phyloP scores from a whole-genome alignment of 2,888 invertebrate genomes.

The Coremacera marginata region DNA sequence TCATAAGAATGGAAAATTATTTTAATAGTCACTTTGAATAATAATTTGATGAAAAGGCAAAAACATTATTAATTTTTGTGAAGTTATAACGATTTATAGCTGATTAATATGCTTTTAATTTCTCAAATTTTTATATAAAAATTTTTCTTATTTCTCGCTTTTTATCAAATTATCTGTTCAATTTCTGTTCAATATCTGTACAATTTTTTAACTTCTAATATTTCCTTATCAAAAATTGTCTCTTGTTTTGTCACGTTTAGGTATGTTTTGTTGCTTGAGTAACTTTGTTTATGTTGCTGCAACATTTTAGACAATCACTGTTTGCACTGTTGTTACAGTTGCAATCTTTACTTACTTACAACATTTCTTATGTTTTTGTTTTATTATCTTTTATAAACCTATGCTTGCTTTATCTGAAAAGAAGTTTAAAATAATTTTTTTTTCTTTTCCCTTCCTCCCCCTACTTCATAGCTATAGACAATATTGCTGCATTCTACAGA shows the following conservation, averaged over 20 bases:
- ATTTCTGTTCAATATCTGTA: no score
- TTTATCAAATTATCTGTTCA: no score
- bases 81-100: no score
- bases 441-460: not conserved
- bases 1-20: no score
- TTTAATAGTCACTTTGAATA: no score
- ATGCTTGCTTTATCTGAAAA: not conserved
- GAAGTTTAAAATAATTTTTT: not conserved
- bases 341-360: not conserved
- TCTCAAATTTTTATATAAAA: no score
- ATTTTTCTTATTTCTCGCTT: no score
- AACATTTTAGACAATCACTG: not conserved
- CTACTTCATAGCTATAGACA: not conserved
- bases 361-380: not conserved
- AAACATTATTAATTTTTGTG: no score
- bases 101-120: no score
- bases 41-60: no score
- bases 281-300: not conserved
- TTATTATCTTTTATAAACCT: not conserved
- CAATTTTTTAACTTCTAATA: not conserved
- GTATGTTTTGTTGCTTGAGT: not conserved
- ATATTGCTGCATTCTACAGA: not conserved
- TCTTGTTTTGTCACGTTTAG: not conserved
- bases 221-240: not conserved
- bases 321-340: not conserved